Evolutionary conservation across 2,888 invertebrate genomes (phyloP).

Genomic region (Idaea dimidiata): DNA sequence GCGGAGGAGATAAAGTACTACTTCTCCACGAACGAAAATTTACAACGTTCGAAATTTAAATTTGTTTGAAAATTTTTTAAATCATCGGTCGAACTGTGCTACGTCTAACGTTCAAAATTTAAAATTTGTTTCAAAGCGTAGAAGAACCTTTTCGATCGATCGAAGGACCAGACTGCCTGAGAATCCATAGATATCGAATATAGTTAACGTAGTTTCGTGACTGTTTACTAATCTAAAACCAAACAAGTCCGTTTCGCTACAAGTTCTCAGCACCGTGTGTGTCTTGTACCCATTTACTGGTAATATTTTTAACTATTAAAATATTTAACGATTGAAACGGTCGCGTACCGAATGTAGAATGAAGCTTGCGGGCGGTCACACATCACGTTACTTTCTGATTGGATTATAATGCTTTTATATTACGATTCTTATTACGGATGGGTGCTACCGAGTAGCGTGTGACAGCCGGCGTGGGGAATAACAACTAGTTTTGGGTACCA

Average conservation of each 20-base stretch:
- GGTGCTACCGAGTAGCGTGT: constrained; percentile 68
- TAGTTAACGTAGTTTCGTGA: no score
- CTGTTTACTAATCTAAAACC: background rate
- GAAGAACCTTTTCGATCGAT: no score
- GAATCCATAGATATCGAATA: no score
- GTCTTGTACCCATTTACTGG: constrained; percentile 53
- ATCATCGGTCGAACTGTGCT: no score
- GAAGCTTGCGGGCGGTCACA: constrained; percentile 70
- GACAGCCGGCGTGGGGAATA: constrained; percentile 68
- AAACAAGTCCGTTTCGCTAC: background rate
- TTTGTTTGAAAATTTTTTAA: no score
- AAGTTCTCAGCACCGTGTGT: constrained; percentile 41
- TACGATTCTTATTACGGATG: constrained; percentile 74
- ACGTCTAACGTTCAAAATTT: no score
- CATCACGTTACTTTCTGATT: constrained; percentile 70
- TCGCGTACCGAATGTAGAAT: constrained; percentile 70
- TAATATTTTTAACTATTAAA: constrained; percentile 66
- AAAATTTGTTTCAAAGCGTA: no score
- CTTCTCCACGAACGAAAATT: no score
- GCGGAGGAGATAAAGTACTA: no score
- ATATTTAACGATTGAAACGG: constrained; percentile 66
- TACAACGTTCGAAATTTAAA: no score
- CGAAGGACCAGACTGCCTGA: no score
- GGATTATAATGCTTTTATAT: constrained; percentile 80
- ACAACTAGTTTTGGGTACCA: constrained; percentile 50